Evolutionary conservation across 2,888 invertebrate species (phyloP), one percentile per base, ranked within the genome.

Genomic region (Synanthedon vespiformis): DNA sequence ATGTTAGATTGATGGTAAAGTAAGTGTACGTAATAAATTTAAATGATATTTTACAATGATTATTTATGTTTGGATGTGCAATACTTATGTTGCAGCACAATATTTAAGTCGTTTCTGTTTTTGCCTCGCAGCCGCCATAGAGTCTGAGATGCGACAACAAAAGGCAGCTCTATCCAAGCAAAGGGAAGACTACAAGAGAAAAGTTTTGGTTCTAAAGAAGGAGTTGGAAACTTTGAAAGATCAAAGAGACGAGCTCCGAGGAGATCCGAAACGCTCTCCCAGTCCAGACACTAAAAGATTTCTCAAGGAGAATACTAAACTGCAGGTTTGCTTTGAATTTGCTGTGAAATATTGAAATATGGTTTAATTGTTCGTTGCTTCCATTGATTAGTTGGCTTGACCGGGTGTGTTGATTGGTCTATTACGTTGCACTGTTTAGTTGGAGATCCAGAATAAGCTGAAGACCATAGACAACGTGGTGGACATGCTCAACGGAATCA

Each of bases 401-500:
- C 34, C 22, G 2, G 34, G 34, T 34, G 34, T 34, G 10, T 34
- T 34, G 6, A 34, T 34, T 34, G 6, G 6, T 34, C 34, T 10
- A 1, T 44, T 44, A 13, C 41, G 34, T 54, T 50, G 50, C 22
- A 16, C 50, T 18, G 22, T 70, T 61, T 88, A 93, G 94, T 89
- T 91, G 74, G 93, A 94, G 88, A 92, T 94, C 64, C 92, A 92
- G 77, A 92, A 91, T 71, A 93, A 93, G 84, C 83, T 93, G 84
- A 93, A 93, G 80, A 94, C 95, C 0, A 94, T 95, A 73, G 92
- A 92, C 79, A 94, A 94, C 77, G 95, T 95, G 18, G 94, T 96
- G 67, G 95, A 95, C 70, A 95, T 95, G 93, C 88, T 96, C 65
- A 93, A 93, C 56, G 93, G 93, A 40, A 93, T 95, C 69, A 94